Evolutionary conservation across 1,140 invertebrate species (phyloP).

Genomic region (Littorina saxatilis): DNA sequence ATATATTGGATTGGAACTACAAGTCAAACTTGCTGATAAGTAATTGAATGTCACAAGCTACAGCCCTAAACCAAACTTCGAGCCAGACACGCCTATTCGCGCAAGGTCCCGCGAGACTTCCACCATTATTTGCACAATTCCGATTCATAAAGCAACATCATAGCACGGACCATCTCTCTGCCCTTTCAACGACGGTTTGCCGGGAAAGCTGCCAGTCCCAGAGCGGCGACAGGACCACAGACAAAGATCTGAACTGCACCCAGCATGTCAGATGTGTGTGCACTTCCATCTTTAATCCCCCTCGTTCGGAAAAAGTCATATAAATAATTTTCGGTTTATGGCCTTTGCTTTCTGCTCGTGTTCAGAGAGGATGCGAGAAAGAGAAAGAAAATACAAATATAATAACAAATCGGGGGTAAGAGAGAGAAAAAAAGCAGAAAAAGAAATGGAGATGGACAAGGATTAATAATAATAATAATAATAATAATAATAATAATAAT

Average conservation of each 20-base stretch:
- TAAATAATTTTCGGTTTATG: too few relatives aligned
- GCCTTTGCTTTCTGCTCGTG: too few relatives aligned
- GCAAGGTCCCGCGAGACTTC: neutral
- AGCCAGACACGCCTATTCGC: neutral
- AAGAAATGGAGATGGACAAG: too few relatives aligned
- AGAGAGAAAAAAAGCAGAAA: too few relatives aligned
- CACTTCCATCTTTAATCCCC: too few relatives aligned
- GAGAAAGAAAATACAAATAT: too few relatives aligned
- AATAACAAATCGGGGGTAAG: too few relatives aligned
- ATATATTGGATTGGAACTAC: neutral
- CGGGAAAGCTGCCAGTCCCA: neutral
- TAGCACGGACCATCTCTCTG: neutral
- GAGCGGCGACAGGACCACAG: conserved; percentile 16
- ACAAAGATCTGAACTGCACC: conserved; percentile 12
- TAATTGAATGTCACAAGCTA: conserved; percentile 16
- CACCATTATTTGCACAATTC: neutral
- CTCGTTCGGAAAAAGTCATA: neutral
- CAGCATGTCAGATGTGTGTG: neutral
- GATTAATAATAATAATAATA: too few relatives aligned
- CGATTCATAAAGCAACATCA: conserved; percentile 4
- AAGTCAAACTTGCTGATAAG: neutral
- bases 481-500: too few relatives aligned
- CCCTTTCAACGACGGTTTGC: neutral
- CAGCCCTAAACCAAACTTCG: conserved; percentile 5
- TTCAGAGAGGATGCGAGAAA: too few relatives aligned